Conservation (phyloP, 2,888 invertebrate species). For the Poecilobothrus nobilitatus region DNA sequence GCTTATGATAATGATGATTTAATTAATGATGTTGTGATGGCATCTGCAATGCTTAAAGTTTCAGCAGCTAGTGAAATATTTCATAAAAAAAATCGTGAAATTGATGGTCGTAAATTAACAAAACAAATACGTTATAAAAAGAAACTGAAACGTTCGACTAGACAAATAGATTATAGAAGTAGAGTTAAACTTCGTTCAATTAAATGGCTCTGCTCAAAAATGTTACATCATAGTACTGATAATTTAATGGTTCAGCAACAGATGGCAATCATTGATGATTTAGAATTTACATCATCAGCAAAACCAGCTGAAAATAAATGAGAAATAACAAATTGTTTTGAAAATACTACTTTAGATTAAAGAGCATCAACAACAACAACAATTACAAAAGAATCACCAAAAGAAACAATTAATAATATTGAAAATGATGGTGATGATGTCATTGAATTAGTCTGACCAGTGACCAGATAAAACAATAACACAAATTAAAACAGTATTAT, state of each 20-base stretch:
- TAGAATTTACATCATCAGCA: background rate
- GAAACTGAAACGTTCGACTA: background rate
- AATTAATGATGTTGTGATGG: constrained; percentile 8
- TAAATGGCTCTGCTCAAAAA: constrained; percentile 2
- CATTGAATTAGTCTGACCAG: constrained; percentile 3
- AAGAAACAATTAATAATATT: background rate
- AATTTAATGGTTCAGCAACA: background rate
- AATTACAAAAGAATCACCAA: background rate
- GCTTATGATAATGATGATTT: constrained; percentile 11
- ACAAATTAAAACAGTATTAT: too few species aligned
- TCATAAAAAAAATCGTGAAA: background rate
- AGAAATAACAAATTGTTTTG: background rate
- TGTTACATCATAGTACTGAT: background rate
- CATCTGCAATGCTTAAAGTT: background rate
- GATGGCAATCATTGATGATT: background rate
- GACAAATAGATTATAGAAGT: constrained; percentile 5
- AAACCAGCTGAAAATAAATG: background rate
- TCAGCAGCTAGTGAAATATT: background rate
- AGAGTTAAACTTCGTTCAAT: background rate
- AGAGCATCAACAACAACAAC: background rate
- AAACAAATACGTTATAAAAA: background rate
- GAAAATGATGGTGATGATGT: background rate
- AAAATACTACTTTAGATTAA: background rate
- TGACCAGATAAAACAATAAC: background rate
- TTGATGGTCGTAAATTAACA: background rate